Percentiles rank a stretch among this genome's conserved stretches.
phyloP scores from a whole-genome alignment of 2,888 invertebrate species.

The Pyrrhia umbra region DNA sequence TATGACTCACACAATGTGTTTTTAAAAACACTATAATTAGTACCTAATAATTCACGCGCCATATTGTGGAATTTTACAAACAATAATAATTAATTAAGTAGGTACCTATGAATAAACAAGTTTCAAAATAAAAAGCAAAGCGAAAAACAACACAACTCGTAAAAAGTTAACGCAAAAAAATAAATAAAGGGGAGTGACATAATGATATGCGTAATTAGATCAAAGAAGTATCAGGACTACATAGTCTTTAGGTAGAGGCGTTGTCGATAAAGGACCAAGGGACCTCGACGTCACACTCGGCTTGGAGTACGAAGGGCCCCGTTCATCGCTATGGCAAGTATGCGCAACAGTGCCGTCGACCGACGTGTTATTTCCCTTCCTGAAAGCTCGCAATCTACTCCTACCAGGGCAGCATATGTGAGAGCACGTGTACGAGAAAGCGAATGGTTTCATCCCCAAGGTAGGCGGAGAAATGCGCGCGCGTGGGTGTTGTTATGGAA shows the following conservation, averaged over 20 bases:
- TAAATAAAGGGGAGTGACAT: conserved; percentile 62
- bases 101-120: neutral
- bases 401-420: conserved; percentile 87
- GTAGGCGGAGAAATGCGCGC: conserved; percentile 83
- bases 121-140: neutral
- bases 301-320: conserved; percentile 39
- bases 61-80: neutral
- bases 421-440: conserved; percentile 67
- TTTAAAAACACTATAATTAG: too few relatives aligned
- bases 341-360: conserved; percentile 67
- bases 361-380: conserved; percentile 87
- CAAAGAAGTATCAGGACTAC: conserved; percentile 87
- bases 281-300: conserved; percentile 42
- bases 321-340: conserved; percentile 63
- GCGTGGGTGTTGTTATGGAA: conserved; percentile 87
- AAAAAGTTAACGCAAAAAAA: conserved; percentile 33
- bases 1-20: too few relatives aligned
- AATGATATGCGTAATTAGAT: conserved; percentile 91
- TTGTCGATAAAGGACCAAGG: conserved; percentile 61
- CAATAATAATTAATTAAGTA: neutral
- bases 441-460: conserved; percentile 73
- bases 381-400: conserved; percentile 92
- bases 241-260: conserved; percentile 74
- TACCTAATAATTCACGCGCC: neutral
- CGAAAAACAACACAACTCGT: conserved; percentile 1